Evolutionary conservation across 1,140 invertebrate species (phyloP).

Genomic region (Drosophila chauvacae): DNA sequence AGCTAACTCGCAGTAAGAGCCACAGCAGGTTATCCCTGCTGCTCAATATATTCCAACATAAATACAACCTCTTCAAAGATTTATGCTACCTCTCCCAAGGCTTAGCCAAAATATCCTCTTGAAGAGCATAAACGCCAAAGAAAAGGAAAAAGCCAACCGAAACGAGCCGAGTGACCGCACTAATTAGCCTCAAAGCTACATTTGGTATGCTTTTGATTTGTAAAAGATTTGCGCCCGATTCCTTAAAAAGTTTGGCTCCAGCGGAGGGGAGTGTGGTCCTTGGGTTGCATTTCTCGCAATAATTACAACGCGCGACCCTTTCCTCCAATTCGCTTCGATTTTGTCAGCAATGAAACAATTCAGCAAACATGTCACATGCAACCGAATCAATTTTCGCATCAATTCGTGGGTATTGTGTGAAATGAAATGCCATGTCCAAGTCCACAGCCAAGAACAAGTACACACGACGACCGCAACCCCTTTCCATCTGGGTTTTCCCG

Average conservation of each 20-base stretch:
- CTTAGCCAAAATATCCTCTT: neutral
- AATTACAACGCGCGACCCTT: constrained; percentile 53
- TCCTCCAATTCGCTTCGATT: neutral
- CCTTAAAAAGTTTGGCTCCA: constrained; percentile 27
- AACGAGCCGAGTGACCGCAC: constrained; percentile 70
- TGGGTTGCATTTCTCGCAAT: constrained; percentile 48
- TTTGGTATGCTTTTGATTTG: constrained; percentile 81
- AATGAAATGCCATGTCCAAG: constrained; percentile 61
- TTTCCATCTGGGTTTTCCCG: constrained; percentile 1
- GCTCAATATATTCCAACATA: too few species aligned
- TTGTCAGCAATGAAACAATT: constrained; percentile 67
- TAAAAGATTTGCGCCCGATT: constrained; percentile 72
- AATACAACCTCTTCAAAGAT: neutral
- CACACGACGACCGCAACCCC: constrained; percentile 7
- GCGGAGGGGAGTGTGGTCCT: neutral
- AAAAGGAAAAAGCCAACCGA: constrained; percentile 18
- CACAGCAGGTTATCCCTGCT: too few species aligned
- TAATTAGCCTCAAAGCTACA: constrained; percentile 81
- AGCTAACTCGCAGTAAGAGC: too few species aligned
- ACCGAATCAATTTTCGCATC: constrained; percentile 80
- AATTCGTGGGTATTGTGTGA: constrained; percentile 73
- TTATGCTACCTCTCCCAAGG: too few species aligned
- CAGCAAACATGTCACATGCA: constrained; percentile 80
- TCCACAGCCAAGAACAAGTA: constrained; percentile 11
- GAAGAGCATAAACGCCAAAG: neutral